Conservation (phyloP, 2,888 invertebrate genomes). For the Onchidella celtica region DNA sequence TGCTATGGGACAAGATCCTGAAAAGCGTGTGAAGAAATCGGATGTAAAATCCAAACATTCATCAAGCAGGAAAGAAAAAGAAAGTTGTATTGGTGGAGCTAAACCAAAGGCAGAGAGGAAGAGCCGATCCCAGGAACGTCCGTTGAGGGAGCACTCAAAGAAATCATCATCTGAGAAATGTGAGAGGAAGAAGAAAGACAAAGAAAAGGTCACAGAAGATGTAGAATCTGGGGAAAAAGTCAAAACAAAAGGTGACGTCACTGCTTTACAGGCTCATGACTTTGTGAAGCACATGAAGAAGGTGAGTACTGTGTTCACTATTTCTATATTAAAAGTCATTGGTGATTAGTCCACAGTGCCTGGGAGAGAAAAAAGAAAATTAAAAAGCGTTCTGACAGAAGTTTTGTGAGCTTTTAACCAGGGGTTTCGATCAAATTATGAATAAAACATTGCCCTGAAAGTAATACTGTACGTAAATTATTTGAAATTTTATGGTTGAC, state of each 20-base stretch:
- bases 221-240: constrained; percentile 49
- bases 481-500: too few species aligned
- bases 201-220: constrained; percentile 31
- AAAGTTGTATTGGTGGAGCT: background rate
- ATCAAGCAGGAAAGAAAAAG: constrained; percentile 20
- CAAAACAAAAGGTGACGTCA: constrained; percentile 43
- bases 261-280: constrained; percentile 52
- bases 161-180: background rate
- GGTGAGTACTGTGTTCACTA: constrained; percentile 48
- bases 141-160: constrained; percentile 3
- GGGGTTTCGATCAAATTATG: too few species aligned
- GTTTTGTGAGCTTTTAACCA: too few species aligned
- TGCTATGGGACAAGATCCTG: background rate
- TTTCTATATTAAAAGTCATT: background rate
- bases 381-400: too few species aligned
- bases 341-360: background rate
- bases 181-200: constrained; percentile 30
- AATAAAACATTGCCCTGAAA: too few species aligned
- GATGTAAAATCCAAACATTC: constrained; percentile 11
- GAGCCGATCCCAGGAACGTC: background rate
- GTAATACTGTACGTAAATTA: too few species aligned
- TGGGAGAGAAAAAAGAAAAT: too few species aligned
- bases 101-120: constrained; percentile 14
- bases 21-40: constrained; percentile 28
- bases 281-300: constrained; percentile 60